A percentile compares a stretch with the other conserved stretches of the same genome.
Conservation (phyloP, 2,888 invertebrate species). For the Noctua fimbriata region DNA sequence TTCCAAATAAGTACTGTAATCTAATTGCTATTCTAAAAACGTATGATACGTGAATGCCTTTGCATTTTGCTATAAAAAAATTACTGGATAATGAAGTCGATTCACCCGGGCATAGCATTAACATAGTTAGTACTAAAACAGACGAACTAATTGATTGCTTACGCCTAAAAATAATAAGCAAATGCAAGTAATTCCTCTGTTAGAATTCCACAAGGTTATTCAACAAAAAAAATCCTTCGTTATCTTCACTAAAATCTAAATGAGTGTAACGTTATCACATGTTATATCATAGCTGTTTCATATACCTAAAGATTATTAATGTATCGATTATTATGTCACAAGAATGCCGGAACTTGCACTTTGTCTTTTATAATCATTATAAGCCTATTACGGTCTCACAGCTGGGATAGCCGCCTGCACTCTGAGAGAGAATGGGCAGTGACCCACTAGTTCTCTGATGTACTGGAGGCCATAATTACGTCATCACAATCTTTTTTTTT, state of each 20-base stretch:
- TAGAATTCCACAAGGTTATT: background rate
- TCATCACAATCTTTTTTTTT: background rate
- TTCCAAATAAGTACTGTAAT: constrained; percentile 58
- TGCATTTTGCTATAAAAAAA: constrained; percentile 36
- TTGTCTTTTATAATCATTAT: background rate
- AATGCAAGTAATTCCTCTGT: background rate
- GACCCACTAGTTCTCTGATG: background rate
- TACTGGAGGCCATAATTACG: background rate
- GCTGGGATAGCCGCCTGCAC: too few relatives aligned
- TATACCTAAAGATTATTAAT: background rate
- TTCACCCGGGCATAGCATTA: background rate
- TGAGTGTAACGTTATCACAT: constrained; percentile 21
- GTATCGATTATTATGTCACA: constrained; percentile 21
- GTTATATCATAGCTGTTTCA: constrained; percentile 2
- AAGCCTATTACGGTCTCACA: background rate
- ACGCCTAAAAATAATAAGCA: background rate
- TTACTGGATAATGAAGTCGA: constrained; percentile 5
- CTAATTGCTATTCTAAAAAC: constrained; percentile 49
- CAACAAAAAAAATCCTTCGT: background rate
- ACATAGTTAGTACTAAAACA: background rate
- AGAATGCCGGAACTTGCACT: constrained; percentile 1
- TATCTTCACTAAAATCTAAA: constrained; percentile 18
- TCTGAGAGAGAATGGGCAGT: background rate
- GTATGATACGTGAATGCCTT: constrained; percentile 39
- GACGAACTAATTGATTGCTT: constrained; percentile 16